Conservation (phyloP, 2,888 invertebrate genomes). For the Rugalucina vietnamica region DNA sequence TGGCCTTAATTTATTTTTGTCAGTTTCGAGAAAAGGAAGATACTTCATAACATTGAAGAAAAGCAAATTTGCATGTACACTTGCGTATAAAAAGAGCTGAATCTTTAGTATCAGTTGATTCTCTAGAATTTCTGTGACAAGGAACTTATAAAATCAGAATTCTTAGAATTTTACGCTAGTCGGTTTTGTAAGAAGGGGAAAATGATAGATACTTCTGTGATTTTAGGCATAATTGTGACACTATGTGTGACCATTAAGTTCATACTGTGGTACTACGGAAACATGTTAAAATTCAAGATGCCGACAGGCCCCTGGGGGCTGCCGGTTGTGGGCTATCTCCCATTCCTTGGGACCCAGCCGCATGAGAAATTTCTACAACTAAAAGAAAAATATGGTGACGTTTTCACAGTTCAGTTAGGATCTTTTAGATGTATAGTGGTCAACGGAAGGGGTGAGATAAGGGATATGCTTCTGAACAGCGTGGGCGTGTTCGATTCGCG, state of each 20-base stretch:
- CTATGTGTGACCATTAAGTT: not conserved
- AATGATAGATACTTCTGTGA: not conserved
- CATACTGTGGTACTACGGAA: not conserved
- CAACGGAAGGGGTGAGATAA: conserved; percentile 41
- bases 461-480: conserved; percentile 10
- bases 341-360: conserved; percentile 43
- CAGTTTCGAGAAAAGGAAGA: no score
- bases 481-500: conserved; percentile 32
- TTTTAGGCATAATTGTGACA: not conserved
- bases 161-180: no score
- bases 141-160: no score
- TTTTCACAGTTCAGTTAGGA: conserved; percentile 50
- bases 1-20: no score
- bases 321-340: conserved; percentile 57
- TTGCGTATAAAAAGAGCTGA: no score
- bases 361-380: conserved; percentile 39
- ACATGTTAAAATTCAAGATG: not conserved
- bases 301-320: conserved; percentile 54
- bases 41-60: no score
- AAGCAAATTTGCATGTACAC: no score
- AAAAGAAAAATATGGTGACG: conserved; percentile 46
- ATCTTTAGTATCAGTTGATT: no score
- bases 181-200: no score
- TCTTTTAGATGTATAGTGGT: conserved; percentile 43
- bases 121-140: no score